These are phyloP conservation scores for Montipora capitata DNA, from an alignment of 92 coral and sea anemone genomes.

Conservation along the genomic window DNA sequence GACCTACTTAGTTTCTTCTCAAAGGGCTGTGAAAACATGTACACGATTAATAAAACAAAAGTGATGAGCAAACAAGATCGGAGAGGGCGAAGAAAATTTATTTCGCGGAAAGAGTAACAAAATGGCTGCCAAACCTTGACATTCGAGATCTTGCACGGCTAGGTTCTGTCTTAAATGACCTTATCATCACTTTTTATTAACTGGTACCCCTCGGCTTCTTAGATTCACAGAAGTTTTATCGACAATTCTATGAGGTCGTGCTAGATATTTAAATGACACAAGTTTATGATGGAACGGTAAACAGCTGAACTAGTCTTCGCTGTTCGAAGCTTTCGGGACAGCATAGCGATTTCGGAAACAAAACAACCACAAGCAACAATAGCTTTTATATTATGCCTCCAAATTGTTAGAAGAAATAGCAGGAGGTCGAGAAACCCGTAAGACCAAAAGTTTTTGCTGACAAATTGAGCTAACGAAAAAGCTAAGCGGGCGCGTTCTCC, in stretches of 20 bases:
- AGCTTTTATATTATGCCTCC: neutral
- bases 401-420: neutral
- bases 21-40: neutral
- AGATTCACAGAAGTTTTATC: neutral
- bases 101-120: neutral
- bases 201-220: neutral
- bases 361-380: neutral
- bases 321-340: neutral
- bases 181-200: neutral
- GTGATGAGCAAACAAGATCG: conserved; percentile 1
- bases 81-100: conserved; percentile 1
- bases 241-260: no score
- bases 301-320: neutral
- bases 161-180: no score
- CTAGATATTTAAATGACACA: no score
- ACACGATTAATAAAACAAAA: conserved; percentile 16
- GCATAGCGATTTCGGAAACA: neutral
- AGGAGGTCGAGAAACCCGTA: conserved; percentile 3
- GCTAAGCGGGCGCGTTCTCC: neutral
- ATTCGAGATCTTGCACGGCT: neutral
- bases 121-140: conserved; percentile 33
- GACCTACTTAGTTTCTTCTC: neutral
- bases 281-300: neutral
- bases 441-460: no score
- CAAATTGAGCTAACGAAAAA: no score